phyloP scores from a whole-genome alignment of 2,797 vertebrate species.

The Poeciliopsis gracilis region DNA sequence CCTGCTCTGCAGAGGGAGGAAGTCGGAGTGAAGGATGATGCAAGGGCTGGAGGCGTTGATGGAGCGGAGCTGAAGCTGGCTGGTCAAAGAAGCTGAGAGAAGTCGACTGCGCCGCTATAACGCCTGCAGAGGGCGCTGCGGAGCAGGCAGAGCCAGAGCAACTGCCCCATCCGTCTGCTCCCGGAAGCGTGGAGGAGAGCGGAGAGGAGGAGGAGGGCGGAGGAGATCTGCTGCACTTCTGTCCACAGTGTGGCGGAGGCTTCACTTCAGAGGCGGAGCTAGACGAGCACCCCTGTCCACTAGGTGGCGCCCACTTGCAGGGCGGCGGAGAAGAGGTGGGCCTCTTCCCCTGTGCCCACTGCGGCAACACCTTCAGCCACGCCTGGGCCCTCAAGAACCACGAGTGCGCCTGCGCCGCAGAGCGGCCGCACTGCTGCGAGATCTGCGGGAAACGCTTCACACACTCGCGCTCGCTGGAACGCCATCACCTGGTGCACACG shows the following conservation, averaged over 20 bases:
- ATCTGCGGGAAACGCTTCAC: conserved; percentile 95
- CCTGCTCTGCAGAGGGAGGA: conserved; percentile 70
- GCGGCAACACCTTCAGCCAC: conserved; percentile 91
- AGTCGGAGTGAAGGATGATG: conserved; percentile 45
- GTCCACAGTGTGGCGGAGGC: conserved; percentile 80
- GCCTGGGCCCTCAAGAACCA: conserved; percentile 93
- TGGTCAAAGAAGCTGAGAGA: conserved; percentile 79
- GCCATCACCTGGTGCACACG: conserved; percentile 97
- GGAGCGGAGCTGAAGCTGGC: conserved; percentile 72
- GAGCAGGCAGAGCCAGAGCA: conserved; percentile 72
- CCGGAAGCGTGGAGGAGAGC: conserved; percentile 71
- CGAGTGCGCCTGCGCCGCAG: conserved; percentile 89
- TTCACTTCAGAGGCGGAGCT: conserved; percentile 75
- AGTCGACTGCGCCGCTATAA: conserved; percentile 46
- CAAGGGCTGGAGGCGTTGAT: conserved; percentile 66
- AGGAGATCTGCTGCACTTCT: conserved; percentile 78
- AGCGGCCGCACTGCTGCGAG: conserved; percentile 93
- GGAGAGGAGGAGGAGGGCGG: conserved; percentile 73
- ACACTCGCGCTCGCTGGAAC: conserved; percentile 94
- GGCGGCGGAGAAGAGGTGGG: conserved; percentile 86
- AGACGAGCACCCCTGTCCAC: conserved; percentile 81
- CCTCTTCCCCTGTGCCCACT: conserved; percentile 89
- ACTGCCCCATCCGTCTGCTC: conserved; percentile 79
- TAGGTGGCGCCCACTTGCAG: conserved; percentile 84
- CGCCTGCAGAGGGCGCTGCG: conserved; percentile 63